Evolutionary conservation across 2,797 vertebrate species (phyloP).

Genomic region (Scolopax bukidnonensis): DNA sequence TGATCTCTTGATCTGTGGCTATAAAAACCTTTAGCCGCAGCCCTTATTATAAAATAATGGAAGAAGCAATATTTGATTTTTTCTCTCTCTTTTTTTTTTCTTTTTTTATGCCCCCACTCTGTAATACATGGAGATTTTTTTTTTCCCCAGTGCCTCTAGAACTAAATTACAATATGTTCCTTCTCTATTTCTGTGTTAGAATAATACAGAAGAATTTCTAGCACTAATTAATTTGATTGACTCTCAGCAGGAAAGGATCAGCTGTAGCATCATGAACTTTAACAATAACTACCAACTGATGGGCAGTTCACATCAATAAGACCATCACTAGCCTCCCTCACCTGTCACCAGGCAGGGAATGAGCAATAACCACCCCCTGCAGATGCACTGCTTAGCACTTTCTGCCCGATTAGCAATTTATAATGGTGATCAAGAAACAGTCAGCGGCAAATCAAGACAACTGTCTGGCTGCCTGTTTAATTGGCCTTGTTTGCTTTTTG

Average conservation of each 20-base stretch:
- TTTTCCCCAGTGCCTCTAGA: constrained; percentile 64
- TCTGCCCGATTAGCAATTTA: constrained; percentile 99
- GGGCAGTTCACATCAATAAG: constrained; percentile 89
- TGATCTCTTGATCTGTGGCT: constrained; percentile 99
- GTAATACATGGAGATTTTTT: constrained; percentile 76
- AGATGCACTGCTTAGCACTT: constrained; percentile 87
- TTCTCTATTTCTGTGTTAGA: constrained; percentile 77
- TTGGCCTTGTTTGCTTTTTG: constrained; percentile 98
- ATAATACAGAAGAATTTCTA: constrained; percentile 84
- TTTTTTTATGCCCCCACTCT: constrained; percentile 42
- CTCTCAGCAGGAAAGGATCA: constrained; percentile 86
- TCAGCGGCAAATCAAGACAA: constrained; percentile 98
- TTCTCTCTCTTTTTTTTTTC: constrained; percentile 5
- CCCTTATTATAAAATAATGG: constrained; percentile 97
- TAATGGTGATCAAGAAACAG: constrained; percentile 99
- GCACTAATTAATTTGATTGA: constrained; percentile 95
- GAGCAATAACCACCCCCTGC: constrained; percentile 88
- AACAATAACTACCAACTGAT: constrained; percentile 92
- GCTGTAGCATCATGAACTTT: constrained; percentile 86
- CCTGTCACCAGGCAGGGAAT: constrained; percentile 90
- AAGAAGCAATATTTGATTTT: constrained; percentile 83
- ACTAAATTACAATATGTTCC: constrained; percentile 77
- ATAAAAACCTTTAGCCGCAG: constrained; percentile 93
- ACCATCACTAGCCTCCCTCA: constrained; percentile 87
- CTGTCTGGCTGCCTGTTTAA: constrained; percentile 96